phyloP scores from a whole-genome alignment of 2,797 vertebrate genomes.

The Sphenopsis melanotis region DNA sequence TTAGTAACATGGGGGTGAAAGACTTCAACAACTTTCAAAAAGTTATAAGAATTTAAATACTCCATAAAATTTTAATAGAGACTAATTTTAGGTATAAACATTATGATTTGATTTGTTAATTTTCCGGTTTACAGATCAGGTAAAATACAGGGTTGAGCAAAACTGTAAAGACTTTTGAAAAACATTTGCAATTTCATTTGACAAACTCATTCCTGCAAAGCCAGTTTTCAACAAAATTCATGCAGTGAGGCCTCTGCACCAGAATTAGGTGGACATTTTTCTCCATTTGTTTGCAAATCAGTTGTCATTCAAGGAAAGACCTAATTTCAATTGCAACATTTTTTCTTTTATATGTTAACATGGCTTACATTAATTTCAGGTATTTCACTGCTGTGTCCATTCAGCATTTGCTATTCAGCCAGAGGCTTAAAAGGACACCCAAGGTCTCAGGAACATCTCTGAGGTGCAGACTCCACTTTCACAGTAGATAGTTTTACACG shows the following conservation, averaged over 20 bases:
- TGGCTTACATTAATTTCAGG: background rate
- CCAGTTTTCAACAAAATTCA: background rate
- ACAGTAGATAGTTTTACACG: background rate
- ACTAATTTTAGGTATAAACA: constrained; percentile 50
- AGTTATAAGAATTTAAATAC: constrained; percentile 24
- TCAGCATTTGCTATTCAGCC: constrained; percentile 38
- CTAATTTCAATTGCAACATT: constrained; percentile 14
- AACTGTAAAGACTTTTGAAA: constrained; percentile 10
- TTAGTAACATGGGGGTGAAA: background rate
- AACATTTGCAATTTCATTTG: constrained; percentile 26
- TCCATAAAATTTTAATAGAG: constrained; percentile 25
- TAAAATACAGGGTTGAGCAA: background rate
- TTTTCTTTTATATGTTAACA: constrained; percentile 35
- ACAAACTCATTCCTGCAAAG: background rate
- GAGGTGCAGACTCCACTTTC: background rate
- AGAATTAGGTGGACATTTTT: constrained; percentile 5
- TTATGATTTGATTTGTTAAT: constrained; percentile 25
- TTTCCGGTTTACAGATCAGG: constrained; percentile 27
- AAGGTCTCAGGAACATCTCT: constrained; percentile 23
- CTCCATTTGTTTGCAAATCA: constrained; percentile 53
- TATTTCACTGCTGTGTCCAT: constrained; percentile 16
- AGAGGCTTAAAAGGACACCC: constrained; percentile 48
- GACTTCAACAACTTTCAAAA: constrained; percentile 7
- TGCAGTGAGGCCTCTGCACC: background rate
- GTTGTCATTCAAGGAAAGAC: background rate